Conservation (phyloP, 2,113 vertebrate genomes). For the Ceyx melanurus region DNA sequence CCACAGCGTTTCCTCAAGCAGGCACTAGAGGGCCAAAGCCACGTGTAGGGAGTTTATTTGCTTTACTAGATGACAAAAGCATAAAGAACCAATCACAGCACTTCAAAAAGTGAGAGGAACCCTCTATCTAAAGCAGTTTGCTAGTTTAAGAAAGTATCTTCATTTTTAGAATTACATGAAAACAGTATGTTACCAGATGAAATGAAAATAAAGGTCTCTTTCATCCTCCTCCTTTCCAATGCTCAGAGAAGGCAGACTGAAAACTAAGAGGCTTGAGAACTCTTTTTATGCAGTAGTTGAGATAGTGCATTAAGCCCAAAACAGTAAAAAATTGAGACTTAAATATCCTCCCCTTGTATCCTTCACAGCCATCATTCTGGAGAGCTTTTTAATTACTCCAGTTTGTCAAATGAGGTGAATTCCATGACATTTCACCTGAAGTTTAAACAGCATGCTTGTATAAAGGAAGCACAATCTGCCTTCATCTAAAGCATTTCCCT, state of each 20-base stretch:
- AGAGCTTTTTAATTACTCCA: neutral
- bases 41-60: fast-evolving
- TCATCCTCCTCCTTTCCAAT: neutral
- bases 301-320: neutral
- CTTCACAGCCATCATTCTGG: neutral
- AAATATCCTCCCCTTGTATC: neutral
- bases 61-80: neutral
- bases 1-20: neutral
- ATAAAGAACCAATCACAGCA: neutral
- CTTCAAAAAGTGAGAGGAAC: neutral
- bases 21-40: neutral
- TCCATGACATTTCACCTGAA: neutral
- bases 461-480: neutral
- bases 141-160: neutral
- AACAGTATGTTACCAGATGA: neutral
- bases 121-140: neutral
- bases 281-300: neutral
- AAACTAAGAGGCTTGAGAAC: neutral
- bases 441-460: neutral
- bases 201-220: neutral
- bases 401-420: neutral
- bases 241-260: neutral
- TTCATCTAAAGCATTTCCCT: neutral
- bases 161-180: neutral
- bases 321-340: neutral